A percentile compares a stretch with the other conserved stretches of the same genome.
These are phyloP conservation scores for Rhorus exstirpatorius DNA, from an alignment of 2,888 invertebrate species.

Conservation along the genomic window DNA sequence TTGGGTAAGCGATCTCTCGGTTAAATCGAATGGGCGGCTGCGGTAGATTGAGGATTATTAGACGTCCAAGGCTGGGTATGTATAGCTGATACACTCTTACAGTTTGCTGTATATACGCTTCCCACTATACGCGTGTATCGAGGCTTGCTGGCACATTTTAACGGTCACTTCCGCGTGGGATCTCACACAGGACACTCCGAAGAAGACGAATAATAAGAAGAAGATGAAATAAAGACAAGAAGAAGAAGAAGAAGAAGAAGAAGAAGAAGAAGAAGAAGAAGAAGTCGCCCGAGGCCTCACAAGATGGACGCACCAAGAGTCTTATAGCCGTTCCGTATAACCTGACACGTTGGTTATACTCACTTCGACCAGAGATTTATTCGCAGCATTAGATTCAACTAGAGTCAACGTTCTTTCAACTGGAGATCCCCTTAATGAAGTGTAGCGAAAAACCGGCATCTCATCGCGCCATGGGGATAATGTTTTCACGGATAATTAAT, in stretches of 20 bases:
- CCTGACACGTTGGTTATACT: conserved; percentile 46
- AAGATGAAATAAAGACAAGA: conserved; percentile 18
- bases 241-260: conserved; percentile 6
- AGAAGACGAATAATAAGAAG: conserved; percentile 50
- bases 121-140: conserved; percentile 15
- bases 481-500: conserved; percentile 80
- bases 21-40: conserved; percentile 65
- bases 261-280: conserved; percentile 11
- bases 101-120: conserved; percentile 35
- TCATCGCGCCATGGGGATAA: conserved; percentile 72
- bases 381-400: conserved; percentile 73
- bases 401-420: conserved; percentile 67
- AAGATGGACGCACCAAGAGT: conserved; percentile 47
- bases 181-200: conserved; percentile 66
- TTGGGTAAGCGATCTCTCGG: conserved; percentile 55
- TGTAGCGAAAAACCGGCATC: conserved; percentile 74
- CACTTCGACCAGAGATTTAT: conserved; percentile 75
- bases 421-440: conserved; percentile 77
- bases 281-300: conserved; percentile 54
- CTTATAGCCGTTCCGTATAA: conserved; percentile 19
- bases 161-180: conserved; percentile 80
- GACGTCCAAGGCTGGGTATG: conserved; percentile 35
- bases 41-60: conserved; percentile 64
- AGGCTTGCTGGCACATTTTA: conserved; percentile 68
- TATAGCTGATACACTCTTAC: neutral